These are phyloP conservation scores for Rotaria socialis DNA, from an alignment of 2,888 invertebrate genomes.

Conservation along the genomic window DNA sequence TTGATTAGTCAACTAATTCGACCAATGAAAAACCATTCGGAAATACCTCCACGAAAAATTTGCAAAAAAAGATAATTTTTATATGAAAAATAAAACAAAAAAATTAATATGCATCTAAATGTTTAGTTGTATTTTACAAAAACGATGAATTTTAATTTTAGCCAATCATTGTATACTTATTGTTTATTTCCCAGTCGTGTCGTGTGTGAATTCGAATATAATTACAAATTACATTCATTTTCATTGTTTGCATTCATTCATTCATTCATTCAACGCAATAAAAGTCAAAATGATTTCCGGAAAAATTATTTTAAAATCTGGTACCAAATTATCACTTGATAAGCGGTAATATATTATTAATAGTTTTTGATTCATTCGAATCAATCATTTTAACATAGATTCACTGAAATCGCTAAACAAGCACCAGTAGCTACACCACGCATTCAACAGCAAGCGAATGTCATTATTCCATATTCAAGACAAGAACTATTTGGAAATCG, in stretches of 20 bases:
- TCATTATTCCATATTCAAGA: not conserved
- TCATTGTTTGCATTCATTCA: not conserved
- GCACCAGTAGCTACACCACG: not conserved
- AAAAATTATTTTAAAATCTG: slow-evolving; percentile 13
- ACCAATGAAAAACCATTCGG: no score
- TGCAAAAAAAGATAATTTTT: no score
- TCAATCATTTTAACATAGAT: not conserved
- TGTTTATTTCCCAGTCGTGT: not conserved
- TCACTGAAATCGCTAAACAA: slow-evolving; percentile 16
- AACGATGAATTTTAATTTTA: not conserved
- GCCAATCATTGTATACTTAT: not conserved
- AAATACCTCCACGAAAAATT: no score
- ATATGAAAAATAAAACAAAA: no score
- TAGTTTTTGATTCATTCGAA: not conserved
- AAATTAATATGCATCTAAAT: no score
- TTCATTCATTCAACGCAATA: not conserved
- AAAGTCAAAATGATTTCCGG: not conserved
- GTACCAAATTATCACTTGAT: not conserved
- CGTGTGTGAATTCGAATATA: not conserved
- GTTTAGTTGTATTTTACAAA: not conserved
- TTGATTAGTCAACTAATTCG: no score
- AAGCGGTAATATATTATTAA: not conserved
- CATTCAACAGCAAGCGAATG: not conserved
- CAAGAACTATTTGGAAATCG: not conserved
- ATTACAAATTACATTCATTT: not conserved